Conservation (phyloP, 1,140 invertebrate species). For the Anoplolepis gracilipes region DNA sequence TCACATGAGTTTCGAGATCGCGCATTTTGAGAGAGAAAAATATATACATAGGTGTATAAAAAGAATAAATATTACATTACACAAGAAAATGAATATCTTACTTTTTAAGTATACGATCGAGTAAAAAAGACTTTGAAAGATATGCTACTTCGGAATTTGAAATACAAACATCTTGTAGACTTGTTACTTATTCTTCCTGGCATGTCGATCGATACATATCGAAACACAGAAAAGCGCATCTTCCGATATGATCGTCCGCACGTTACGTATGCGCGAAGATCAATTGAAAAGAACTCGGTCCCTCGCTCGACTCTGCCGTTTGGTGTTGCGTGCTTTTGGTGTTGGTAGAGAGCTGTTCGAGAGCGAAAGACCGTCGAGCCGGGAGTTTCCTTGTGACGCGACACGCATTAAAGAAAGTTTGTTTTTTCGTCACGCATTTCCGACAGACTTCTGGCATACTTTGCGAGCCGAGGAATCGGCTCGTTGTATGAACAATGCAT, state of each 20-base stretch:
- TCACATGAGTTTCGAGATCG: neutral
- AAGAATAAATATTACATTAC: neutral
- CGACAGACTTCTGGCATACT: conserved; percentile 26
- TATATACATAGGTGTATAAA: neutral
- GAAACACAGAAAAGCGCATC: neutral
- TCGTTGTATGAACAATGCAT: neutral
- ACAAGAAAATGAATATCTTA: neutral
- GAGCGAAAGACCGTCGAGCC: conserved; percentile 64
- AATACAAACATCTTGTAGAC: neutral
- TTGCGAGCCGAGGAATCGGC: conserved; percentile 14
- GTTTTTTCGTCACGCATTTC: conserved; percentile 35
- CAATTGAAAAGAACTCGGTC: conserved; percentile 52
- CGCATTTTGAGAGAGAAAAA: neutral
- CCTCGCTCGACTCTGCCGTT: conserved; percentile 62
- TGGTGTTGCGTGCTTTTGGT: conserved; percentile 68
- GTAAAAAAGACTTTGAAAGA: neutral
- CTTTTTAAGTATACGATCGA: neutral
- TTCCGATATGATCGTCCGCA: neutral
- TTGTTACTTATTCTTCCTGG: neutral
- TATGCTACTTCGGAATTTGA: conserved; percentile 10
- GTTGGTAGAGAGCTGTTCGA: conserved; percentile 62
- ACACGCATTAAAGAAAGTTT: conserved; percentile 41
- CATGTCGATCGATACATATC: neutral
- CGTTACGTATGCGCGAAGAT: conserved; percentile 32
- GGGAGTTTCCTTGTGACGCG: conserved; percentile 24